phyloP scores from a whole-genome alignment of 2,888 invertebrate species.

The Poecilobothrus nobilitatus region DNA sequence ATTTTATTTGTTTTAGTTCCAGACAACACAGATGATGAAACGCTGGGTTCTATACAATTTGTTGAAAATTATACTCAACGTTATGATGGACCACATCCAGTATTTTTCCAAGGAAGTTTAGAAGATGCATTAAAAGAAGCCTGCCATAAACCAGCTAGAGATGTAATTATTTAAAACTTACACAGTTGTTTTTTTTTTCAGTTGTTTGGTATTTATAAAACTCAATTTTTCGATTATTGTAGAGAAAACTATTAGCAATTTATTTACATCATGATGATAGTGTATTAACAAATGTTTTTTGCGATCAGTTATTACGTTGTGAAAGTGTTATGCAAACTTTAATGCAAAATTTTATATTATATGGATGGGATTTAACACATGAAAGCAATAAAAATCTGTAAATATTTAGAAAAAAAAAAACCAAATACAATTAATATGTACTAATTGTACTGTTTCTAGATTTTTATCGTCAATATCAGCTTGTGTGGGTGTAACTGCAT shows the following conservation, averaged over 20 bases:
- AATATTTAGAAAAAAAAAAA: constrained; percentile 25
- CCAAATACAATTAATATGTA: not conserved
- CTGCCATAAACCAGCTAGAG: constrained; percentile 79
- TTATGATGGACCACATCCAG: constrained; percentile 71
- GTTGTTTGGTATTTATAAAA: not conserved
- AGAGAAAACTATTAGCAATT: constrained; percentile 87
- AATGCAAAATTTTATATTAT: constrained; percentile 81
- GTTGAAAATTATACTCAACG: constrained; percentile 74
- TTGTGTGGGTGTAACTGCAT: constrained; percentile 73
- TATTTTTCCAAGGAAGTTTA: constrained; percentile 84
- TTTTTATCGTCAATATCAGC: constrained; percentile 66
- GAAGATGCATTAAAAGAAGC: constrained; percentile 88
- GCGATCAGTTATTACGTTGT: constrained; percentile 85
- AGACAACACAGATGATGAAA: constrained; percentile 76
- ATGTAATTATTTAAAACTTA: constrained; percentile 50
- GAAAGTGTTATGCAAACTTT: constrained; percentile 86
- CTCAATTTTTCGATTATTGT: constrained; percentile 27
- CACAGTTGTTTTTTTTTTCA: not conserved
- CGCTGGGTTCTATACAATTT: constrained; percentile 77
- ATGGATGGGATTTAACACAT: constrained; percentile 95
- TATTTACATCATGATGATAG: constrained; percentile 96
- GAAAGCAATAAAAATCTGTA: constrained; percentile 77
- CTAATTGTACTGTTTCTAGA: constrained; percentile 44
- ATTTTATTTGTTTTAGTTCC: constrained; percentile 55
- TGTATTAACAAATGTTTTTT: constrained; percentile 93